Evolutionary conservation across 2,888 invertebrate species (phyloP).

Genomic region (Apodemia hepburni): DNA sequence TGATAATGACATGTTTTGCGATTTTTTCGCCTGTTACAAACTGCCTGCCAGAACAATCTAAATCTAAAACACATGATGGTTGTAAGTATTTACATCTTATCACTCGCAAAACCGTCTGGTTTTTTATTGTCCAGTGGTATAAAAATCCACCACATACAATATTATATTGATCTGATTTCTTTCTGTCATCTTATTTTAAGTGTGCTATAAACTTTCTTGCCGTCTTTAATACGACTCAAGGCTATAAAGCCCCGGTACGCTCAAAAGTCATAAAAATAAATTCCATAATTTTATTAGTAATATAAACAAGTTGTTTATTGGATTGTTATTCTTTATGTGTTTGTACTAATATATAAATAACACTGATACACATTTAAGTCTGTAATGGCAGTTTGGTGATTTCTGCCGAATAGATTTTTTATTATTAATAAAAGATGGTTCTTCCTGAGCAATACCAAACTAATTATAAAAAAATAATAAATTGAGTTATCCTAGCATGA

Average conservation of each 20-base stretch:
- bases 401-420: not conserved
- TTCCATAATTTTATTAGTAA: constrained; percentile 12
- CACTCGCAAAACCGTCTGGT: not conserved
- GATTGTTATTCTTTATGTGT: not conserved
- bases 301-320: constrained; percentile 8
- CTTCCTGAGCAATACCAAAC: too few species aligned
- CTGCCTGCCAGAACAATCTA: too few species aligned
- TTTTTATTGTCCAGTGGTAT: not conserved
- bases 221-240: not conserved
- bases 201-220: not conserved
- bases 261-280: constrained; percentile 19
- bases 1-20: too few species aligned
- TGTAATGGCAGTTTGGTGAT: not conserved
- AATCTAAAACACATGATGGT: too few species aligned
- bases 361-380: not conserved
- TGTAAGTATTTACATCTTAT: too few species aligned
- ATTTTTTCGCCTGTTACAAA: too few species aligned
- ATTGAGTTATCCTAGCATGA: too few species aligned
- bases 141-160: constrained; percentile 1
- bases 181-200: constrained; percentile 3
- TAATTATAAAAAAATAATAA: too few species aligned
- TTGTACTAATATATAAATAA: not conserved
- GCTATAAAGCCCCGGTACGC: constrained; percentile 2
- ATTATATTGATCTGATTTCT: not conserved
- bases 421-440: too few species aligned